phyloP scores from a whole-genome alignment of 2,113 vertebrate genomes.

The human (Homo sapiens) region DNA sequence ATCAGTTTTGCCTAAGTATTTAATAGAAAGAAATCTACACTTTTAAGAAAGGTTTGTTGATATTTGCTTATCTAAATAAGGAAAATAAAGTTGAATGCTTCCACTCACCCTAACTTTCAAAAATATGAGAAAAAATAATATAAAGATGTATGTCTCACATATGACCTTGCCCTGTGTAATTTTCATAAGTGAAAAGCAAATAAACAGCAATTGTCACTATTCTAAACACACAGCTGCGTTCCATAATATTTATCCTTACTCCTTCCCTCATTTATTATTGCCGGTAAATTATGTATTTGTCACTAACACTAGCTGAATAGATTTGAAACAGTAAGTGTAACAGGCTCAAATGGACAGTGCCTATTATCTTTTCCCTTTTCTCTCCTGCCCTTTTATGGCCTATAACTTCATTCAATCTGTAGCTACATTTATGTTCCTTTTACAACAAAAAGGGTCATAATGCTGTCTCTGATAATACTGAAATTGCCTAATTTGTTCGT shows the following conservation, averaged over 20 bases:
- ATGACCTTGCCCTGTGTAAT: conserved; percentile 66
- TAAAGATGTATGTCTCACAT: conserved; percentile 13
- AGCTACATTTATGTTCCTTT: conserved; percentile 75
- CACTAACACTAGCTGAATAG: conserved; percentile 53
- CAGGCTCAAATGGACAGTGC: conserved; percentile 69
- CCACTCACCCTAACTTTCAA: conserved; percentile 47
- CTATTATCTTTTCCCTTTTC: conserved; percentile 71
- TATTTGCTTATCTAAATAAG: conserved; percentile 27
- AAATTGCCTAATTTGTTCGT: conserved; percentile 69
- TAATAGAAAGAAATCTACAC: conserved; percentile 6
- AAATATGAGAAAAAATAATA: conserved; percentile 37
- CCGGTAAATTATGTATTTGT: conserved; percentile 58
- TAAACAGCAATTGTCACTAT: conserved; percentile 65
- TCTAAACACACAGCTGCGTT: not conserved
- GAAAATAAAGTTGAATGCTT: conserved; percentile 45
- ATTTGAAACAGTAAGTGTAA: conserved; percentile 68
- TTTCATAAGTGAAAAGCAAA: conserved; percentile 72
- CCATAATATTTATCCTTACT: conserved; percentile 40
- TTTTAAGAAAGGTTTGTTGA: not conserved
- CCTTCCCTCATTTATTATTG: conserved; percentile 54
- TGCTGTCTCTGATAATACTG: conserved; percentile 64
- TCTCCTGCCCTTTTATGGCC: conserved; percentile 74
- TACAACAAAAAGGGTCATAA: conserved; percentile 73
- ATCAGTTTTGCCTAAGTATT: conserved; percentile 28
- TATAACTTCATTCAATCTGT: conserved; percentile 76